These are phyloP conservation scores for Zaprionus obscuricornis DNA, from an alignment of 2,888 invertebrate genomes.

Conservation along the genomic window DNA sequence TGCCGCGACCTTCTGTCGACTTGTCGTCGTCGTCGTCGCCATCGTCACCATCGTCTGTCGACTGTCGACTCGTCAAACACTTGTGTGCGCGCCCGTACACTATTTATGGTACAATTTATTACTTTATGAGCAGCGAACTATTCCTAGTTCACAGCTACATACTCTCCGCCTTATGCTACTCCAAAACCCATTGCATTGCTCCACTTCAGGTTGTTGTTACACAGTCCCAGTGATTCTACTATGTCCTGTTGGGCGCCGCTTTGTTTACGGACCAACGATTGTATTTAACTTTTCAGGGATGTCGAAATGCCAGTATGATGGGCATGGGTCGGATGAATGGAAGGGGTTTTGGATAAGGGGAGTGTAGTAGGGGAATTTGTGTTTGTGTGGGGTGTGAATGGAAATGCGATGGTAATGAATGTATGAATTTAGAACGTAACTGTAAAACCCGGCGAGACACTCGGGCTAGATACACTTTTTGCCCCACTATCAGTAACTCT, in stretches of 20 bases:
- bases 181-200: conserved; percentile 3
- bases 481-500: conserved; percentile 50
- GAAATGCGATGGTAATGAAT: conserved; percentile 80
- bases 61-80: conserved; percentile 55
- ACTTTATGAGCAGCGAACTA: conserved; percentile 76
- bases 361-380: neutral
- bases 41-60: conserved; percentile 32
- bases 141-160: neutral
- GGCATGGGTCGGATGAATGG: neutral
- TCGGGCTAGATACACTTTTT: conserved; percentile 77
- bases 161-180: neutral
- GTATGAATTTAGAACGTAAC: conserved; percentile 81
- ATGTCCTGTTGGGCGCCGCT: conserved; percentile 34
- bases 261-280: conserved; percentile 75
- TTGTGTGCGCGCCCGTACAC: conserved; percentile 65
- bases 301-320: neutral
- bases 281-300: conserved; percentile 72
- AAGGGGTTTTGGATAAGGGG: neutral
- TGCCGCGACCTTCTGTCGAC: conserved; percentile 12
- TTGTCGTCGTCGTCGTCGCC: too few species aligned
- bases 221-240: neutral
- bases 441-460: conserved; percentile 74
- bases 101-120: conserved; percentile 80
- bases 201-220: conserved; percentile 45
- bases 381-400: conserved; percentile 43